phyloP scores from a whole-genome alignment of 2,888 invertebrate species.

The Pandemis cinnamomeana region DNA sequence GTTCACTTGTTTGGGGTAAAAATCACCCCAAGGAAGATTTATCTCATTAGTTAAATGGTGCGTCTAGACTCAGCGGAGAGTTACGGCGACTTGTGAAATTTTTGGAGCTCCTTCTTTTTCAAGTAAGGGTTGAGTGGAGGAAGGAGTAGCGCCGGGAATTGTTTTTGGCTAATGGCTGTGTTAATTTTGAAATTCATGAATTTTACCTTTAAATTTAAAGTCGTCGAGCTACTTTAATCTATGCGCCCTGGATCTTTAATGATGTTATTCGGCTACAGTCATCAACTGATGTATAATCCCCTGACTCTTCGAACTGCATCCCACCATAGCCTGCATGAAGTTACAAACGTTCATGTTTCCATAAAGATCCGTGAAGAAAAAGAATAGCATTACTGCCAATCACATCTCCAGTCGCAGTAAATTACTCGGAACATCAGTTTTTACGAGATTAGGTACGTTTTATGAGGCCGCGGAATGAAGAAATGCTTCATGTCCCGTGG shows the following conservation, averaged over 20 bases:
- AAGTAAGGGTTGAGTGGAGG: conserved; percentile 30
- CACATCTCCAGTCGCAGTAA: conserved; percentile 25
- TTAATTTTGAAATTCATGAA: conserved; percentile 25
- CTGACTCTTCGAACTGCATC: background rate
- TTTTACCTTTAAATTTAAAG: conserved; percentile 22
- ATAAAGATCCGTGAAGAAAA: background rate
- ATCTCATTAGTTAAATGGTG: conserved; percentile 82
- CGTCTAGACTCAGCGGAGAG: conserved; percentile 59
- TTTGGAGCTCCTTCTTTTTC: conserved; percentile 38
- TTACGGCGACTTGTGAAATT: conserved; percentile 57
- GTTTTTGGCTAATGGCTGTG: conserved; percentile 35
- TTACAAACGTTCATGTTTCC: background rate
- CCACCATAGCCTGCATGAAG: background rate
- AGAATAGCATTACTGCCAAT: conserved; percentile 32
- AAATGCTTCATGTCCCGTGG: conserved; percentile 49
- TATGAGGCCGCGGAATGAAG: conserved; percentile 40
- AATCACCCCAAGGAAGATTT: conserved; percentile 71
- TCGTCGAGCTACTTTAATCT: background rate
- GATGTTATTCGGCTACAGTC: background rate
- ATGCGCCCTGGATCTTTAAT: background rate
- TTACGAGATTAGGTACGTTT: conserved; percentile 41
- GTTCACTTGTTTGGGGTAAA: conserved; percentile 71
- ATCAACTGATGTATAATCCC: too few species aligned
- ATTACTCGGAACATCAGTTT: conserved; percentile 37
- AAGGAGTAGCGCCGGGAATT: conserved; percentile 20